Conservation (phyloP, 2,888 invertebrate genomes). For the Ophioninae sp. region DNA sequence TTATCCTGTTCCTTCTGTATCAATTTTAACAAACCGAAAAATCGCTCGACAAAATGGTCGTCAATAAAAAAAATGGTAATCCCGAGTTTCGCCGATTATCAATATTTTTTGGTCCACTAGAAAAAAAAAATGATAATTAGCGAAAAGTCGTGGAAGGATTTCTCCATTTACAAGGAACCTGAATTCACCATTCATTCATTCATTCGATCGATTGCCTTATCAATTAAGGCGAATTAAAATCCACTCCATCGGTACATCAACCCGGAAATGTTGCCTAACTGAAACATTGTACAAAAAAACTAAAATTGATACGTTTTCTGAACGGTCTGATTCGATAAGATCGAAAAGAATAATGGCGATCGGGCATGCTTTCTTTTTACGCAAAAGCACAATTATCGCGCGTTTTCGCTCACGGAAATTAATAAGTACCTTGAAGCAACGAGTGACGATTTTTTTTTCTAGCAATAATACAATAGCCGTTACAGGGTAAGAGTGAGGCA, state of each 20-base stretch:
- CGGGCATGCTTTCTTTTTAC: not conserved
- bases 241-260: not conserved
- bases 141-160: not conserved
- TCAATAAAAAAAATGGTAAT: no score
- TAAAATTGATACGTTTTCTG: not conserved
- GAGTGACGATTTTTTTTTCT: slow-evolving; percentile 21
- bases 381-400: not conserved
- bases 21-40: not conserved
- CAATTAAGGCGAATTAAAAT: not conserved
- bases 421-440: slow-evolving; percentile 24
- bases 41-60: no score
- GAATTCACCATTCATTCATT: not conserved
- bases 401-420: not conserved
- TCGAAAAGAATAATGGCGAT: not conserved
- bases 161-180: not conserved
- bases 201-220: not conserved
- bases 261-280: not conserved
- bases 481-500: not conserved
- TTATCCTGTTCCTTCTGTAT: not conserved
- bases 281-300: not conserved
- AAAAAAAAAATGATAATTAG: not conserved
- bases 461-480: slow-evolving; percentile 23
- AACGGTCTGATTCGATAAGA: not conserved
- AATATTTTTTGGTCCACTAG: not conserved
- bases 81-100: no score